Percentiles rank a stretch among this genome's conserved stretches.
Conservation (phyloP, 2,113 vertebrate species). For the Corvus cornix region DNA sequence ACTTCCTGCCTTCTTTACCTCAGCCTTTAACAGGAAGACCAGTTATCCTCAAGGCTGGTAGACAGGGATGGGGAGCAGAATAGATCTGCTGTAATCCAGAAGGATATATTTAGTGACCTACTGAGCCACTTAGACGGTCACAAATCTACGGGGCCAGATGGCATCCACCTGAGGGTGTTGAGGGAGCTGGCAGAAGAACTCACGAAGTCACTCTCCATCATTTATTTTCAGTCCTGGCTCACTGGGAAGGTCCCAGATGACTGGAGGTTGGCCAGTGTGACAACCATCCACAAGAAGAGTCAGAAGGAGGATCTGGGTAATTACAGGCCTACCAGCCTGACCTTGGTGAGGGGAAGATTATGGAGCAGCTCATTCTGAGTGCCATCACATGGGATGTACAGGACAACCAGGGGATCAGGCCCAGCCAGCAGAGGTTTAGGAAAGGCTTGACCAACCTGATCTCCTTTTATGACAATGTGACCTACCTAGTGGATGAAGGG, state of each 20-base stretch:
- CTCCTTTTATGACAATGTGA: neutral
- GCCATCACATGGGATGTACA: neutral
- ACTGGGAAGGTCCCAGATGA: neutral
- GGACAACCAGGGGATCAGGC: too few species aligned
- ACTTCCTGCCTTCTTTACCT: neutral
- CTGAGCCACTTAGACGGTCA: neutral
- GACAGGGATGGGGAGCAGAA: neutral
- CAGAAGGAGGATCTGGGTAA: neutral
- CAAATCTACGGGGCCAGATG: neutral
- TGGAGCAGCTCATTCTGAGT: neutral
- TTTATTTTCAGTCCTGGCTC: neutral
- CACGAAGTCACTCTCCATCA: neutral
- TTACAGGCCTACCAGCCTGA: neutral
- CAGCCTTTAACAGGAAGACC: neutral
- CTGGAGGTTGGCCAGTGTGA: neutral
- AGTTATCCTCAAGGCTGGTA: neutral
- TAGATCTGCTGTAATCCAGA: neutral
- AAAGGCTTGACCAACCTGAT: neutral
- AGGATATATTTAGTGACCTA: neutral
- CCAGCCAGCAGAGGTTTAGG: neutral
- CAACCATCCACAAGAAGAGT: neutral
- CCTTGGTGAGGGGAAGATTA: accelerated
- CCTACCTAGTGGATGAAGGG: neutral
- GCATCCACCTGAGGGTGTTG: neutral
- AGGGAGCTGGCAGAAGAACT: neutral